Evolutionary conservation across 2,888 invertebrate genomes (phyloP).

Genomic region (Nomada fabriciana): DNA sequence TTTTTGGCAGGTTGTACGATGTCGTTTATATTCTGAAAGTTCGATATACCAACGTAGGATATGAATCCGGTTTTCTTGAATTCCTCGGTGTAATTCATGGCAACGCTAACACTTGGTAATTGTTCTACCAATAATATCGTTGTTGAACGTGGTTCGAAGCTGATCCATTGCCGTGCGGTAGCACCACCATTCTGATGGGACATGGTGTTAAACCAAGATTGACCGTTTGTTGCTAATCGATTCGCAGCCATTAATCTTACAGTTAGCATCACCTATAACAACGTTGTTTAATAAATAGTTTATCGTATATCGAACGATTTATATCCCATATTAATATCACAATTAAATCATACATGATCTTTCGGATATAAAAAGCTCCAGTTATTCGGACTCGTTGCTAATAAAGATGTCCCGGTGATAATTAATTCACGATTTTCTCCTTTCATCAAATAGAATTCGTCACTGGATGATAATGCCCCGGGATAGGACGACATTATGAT

Average conservation of each 20-base stretch:
- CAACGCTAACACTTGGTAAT: slow-evolving; percentile 88
- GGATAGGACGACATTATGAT: slow-evolving; percentile 94
- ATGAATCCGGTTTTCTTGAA: slow-evolving; percentile 89
- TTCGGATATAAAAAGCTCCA: slow-evolving; percentile 52
- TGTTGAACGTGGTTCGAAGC: slow-evolving; percentile 87
- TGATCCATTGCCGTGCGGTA: slow-evolving; percentile 93
- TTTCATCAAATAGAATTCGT: slow-evolving; percentile 91
- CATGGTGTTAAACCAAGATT: slow-evolving; percentile 90
- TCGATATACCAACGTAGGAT: slow-evolving; percentile 89
- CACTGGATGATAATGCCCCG: slow-evolving; percentile 92
- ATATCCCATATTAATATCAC: neutral
- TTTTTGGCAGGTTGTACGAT: slow-evolving; percentile 36
- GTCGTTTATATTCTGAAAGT: slow-evolving; percentile 84
- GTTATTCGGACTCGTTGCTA: slow-evolving; percentile 70
- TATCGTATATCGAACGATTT: too few relatives aligned
- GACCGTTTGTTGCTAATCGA: slow-evolving; percentile 90
- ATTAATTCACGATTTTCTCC: slow-evolving; percentile 86
- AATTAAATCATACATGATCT: slow-evolving; percentile 50
- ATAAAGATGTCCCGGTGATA: slow-evolving; percentile 91
- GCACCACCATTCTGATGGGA: slow-evolving; percentile 91
- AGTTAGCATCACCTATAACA: slow-evolving; percentile 88
- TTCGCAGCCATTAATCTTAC: slow-evolving; percentile 93
- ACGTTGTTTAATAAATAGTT: neutral
- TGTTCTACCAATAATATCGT: slow-evolving; percentile 92
- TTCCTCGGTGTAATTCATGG: slow-evolving; percentile 88